Conservation (phyloP, 1,140 invertebrate genomes). For the Bombus balteatus region DNA sequence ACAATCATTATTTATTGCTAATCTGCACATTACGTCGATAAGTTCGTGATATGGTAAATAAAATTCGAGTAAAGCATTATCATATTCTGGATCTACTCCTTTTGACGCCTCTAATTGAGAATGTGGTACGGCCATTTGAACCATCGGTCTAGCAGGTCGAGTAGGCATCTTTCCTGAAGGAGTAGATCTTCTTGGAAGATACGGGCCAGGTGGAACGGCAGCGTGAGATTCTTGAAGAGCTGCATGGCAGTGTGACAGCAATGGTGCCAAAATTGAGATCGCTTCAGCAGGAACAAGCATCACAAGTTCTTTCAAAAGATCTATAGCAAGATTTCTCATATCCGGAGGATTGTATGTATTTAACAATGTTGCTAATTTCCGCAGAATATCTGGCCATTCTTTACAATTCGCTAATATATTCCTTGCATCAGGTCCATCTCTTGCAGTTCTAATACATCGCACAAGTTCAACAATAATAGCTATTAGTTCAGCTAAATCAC, state of each 20-base stretch:
- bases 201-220: conserved; percentile 87
- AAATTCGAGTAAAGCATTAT: conserved; percentile 89
- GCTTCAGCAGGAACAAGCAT: conserved; percentile 92
- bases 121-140: conserved; percentile 93
- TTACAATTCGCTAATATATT: conserved; percentile 87
- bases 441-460: conserved; percentile 86
- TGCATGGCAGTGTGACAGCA: conserved; percentile 92
- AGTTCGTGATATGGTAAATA: conserved; percentile 92
- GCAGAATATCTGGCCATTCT: conserved; percentile 92
- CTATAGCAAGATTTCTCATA: conserved; percentile 90
- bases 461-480: conserved; percentile 89
- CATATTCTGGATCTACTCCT: conserved; percentile 91
- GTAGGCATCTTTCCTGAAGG: conserved; percentile 84
- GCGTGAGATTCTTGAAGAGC: conserved; percentile 91
- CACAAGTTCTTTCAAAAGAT: conserved; percentile 93
- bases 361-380: conserved; percentile 92
- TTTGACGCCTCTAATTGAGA: conserved; percentile 87
- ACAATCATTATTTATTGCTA: conserved; percentile 92
- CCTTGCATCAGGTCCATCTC: conserved; percentile 86
- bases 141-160: conserved; percentile 90
- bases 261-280: conserved; percentile 91
- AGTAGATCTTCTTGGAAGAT: conserved; percentile 87
- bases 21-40: conserved; percentile 93
- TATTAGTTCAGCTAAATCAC: conserved; percentile 92
- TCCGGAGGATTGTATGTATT: conserved; percentile 96